Evolutionary conservation across 2,113 vertebrate species (phyloP), one percentile per base, ranked within the genome.

Genomic region (Clarias batrachus): DNA sequence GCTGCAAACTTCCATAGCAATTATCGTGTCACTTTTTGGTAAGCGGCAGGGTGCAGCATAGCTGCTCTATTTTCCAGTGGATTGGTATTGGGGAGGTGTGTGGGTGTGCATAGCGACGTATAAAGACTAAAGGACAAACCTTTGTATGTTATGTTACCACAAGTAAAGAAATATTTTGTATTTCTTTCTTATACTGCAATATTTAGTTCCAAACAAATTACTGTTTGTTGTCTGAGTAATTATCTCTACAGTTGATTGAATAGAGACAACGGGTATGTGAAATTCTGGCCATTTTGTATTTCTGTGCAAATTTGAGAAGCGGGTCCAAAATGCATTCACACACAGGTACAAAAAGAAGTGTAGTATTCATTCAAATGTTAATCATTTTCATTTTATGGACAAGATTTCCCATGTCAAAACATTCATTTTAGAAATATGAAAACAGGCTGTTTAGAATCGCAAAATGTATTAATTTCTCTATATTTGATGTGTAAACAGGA

Each of bases 21-120:
- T 84, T 86, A 85, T 71, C 78, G 81, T 63, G 21, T 73, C 60
- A 52, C 59, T 41, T 59, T 82, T 41, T 27, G 70, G 60, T 48
- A 87, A 30, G 57, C 85, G 73, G 57, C 83, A 81, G 86, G 85
- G 76, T 81, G 60, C 10, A 76, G 25, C 73, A 54, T 77, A n/a
- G 48, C 74, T 73, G 73, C 11, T 76, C 21, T 2, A 4, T 57
- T 27, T 57, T 56, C n/a, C 27, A 30, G 3, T 23, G 16, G 9
- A 59, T 80, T 60, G 10, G 56, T 23, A 33, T 80, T 78, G 23
- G 17, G 0, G 33, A 52, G 23, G 13, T 77, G 74, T 56, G 74
- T 56, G 21, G 23, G 37, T 25, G 21, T 25, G 37, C 12, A 3
- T 48, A 23, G 27, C 16, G 19, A 3, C 33, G 17, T 68, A 33